Base-by-base conservation (phyloP, 2,797 vertebrate genomes). In the Enteromius trimaculatus region DNA sequence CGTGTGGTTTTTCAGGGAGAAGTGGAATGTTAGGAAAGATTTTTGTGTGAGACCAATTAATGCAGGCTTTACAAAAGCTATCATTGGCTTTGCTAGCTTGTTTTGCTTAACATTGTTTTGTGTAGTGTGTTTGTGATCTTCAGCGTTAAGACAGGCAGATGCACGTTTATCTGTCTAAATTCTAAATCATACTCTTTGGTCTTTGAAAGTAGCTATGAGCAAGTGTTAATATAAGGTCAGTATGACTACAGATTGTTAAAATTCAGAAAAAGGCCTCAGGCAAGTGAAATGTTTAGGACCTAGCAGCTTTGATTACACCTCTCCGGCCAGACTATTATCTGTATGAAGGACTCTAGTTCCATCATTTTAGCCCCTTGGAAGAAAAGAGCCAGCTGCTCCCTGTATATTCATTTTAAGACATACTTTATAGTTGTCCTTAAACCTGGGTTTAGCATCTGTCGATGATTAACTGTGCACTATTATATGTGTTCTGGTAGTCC, bases 391-490 rank as follows among this genome's bases (percentile, higher is more conserved):
- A 88, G 90, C 90, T 92, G 90, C 85, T 89, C 86, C 84, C 83
- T 88, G 83, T 66, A 83, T 90, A 85, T 86, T 83, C 53, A 83
- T 89, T 86, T 86, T 82, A 83, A 71, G 89, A 76, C 86, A 86
- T 86, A 84, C 87, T 93, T 93, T 91, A 93, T 85, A 86, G 86
- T 88, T 85, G 82, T 88, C 86, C 82, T 92, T 89, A 91, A 90
- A 87, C 86, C 86, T 16, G 16, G 74, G 90, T 88, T 82, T 87
- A 91, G 85, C 92, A 92, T 91, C 90, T 93, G 92, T 53, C 79
- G 75, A 80, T 86, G 86, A 85, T 91, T 87, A 89, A 86, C 80
- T 80, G 47, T 81, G 34, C 49, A 68, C 80, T 85, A 80, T 76
- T 77, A 86, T 76, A 34, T 68, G 72, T 80, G 68, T 62, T 21